Conservation (phyloP, 2,888 invertebrate genomes). For the Eilema sororculum region DNA sequence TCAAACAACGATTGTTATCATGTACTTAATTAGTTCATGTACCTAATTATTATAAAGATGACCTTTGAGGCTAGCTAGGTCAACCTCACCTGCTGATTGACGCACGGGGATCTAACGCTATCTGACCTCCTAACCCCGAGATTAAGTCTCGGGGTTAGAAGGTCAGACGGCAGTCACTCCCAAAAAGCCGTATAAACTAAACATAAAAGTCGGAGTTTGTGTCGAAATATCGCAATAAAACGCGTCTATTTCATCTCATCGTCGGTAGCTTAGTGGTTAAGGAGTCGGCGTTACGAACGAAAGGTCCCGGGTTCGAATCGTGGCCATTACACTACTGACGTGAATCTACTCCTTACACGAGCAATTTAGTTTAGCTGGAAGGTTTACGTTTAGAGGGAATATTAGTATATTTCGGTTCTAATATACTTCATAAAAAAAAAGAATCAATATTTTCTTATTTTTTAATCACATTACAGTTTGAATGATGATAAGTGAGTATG, state of each 20-base stretch:
- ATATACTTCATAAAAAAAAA: too few species aligned
- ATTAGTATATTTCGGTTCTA: too few species aligned
- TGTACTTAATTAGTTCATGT: constrained; percentile 8
- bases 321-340: too few species aligned
- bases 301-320: too few species aligned
- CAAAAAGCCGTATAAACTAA: not conserved
- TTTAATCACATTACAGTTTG: constrained; percentile 16
- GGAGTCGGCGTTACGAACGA: too few species aligned
- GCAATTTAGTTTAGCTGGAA: too few species aligned
- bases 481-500: constrained; percentile 29
- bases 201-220: not conserved
- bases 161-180: not conserved
- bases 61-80: not conserved
- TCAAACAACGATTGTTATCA: constrained; percentile 37
- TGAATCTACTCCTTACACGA: too few species aligned
- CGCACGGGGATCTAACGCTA: too few species aligned
- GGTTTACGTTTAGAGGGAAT: too few species aligned
- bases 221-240: not conserved
- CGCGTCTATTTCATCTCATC: not conserved
- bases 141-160: not conserved
- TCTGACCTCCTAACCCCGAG: too few species aligned
- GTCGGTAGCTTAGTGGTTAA: too few species aligned
- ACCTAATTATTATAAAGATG: not conserved
- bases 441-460: too few species aligned
- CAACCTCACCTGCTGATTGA: not conserved